Evolutionary conservation across 2,113 vertebrate species (phyloP).

Genomic region (Oreochromis niloticus): DNA sequence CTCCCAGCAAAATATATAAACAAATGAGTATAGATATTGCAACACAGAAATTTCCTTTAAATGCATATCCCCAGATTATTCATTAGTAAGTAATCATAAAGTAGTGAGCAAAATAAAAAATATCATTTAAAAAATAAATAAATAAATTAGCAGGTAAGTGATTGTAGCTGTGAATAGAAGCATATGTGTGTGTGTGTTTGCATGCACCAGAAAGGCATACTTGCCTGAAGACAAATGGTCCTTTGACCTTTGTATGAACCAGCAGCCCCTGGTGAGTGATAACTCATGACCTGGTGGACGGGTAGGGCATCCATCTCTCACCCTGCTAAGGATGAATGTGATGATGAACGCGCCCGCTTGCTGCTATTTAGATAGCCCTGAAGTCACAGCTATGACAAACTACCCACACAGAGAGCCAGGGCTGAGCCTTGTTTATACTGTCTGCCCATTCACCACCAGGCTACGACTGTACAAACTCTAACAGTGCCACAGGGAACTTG

Average conservation of each 20-base stretch:
- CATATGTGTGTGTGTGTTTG: background rate
- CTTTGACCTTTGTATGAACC: constrained; percentile 60
- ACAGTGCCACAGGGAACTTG: constrained; percentile 21
- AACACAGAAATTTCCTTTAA: background rate
- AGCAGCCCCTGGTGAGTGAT: constrained; percentile 46
- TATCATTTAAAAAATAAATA: background rate
- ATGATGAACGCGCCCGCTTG: constrained; percentile 48
- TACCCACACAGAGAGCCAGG: constrained; percentile 30
- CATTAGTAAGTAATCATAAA: background rate
- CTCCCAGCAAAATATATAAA: background rate
- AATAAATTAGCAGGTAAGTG: background rate
- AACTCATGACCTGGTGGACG: constrained; percentile 60
- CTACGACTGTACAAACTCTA: background rate
- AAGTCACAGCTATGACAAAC: constrained; percentile 63
- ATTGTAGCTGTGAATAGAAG: background rate
- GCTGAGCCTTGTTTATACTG: constrained; percentile 40
- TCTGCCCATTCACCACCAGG: constrained; percentile 16
- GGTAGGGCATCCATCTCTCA: constrained; percentile 50
- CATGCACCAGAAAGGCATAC: constrained; percentile 4
- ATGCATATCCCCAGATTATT: background rate
- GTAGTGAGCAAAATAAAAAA: background rate
- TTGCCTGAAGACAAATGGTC: constrained; percentile 51
- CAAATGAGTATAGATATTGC: background rate
- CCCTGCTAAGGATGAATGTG: constrained; percentile 50
- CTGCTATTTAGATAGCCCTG: constrained; percentile 69